These are phyloP conservation scores for Actinostola sp. DNA, from an alignment of 92 coral and sea anemone species.

Conservation along the genomic window DNA sequence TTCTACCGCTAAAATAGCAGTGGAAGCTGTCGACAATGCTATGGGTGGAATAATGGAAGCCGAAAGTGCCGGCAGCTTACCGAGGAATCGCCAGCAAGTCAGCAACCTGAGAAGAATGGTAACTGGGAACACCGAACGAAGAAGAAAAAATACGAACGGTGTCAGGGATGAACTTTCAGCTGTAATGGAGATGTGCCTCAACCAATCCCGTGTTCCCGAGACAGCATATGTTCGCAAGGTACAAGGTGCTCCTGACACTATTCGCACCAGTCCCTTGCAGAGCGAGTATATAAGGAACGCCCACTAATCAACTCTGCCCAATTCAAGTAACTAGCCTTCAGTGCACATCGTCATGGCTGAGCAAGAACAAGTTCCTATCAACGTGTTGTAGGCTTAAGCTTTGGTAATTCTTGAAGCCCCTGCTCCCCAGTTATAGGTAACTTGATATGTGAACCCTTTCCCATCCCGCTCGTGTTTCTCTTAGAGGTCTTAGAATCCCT, in stretches of 20 bases:
- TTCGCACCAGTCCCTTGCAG: no score
- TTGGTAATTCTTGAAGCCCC: no score
- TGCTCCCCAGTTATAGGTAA: no score
- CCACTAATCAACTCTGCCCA: no score
- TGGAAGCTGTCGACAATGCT: slow-evolving; percentile 28
- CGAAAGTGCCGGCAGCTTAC: slow-evolving; percentile 32
- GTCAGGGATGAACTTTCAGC: slow-evolving; percentile 40
- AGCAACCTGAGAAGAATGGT: slow-evolving; percentile 25
- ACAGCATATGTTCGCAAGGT: slow-evolving; percentile 47
- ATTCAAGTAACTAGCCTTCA: no score
- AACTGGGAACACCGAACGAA: slow-evolving; percentile 27
- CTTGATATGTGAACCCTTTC: no score
- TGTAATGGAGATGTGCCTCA: slow-evolving; percentile 45
- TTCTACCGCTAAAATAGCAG: slow-evolving; percentile 34
- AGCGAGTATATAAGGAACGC: no score
- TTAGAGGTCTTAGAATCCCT: no score
- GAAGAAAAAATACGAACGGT: slow-evolving; percentile 32
- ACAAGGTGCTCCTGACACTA: slow-evolving; percentile 40
- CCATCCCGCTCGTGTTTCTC: no score
- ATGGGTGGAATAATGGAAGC: slow-evolving; percentile 44
- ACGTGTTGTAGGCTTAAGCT: no score
- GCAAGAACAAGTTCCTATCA: no score
- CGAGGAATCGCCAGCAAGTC: slow-evolving; percentile 55
- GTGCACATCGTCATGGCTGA: no score
- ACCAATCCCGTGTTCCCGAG: slow-evolving; percentile 38